Evolutionary conservation across 2,797 vertebrate species (phyloP).

Genomic region (Antrozous pallidus): DNA sequence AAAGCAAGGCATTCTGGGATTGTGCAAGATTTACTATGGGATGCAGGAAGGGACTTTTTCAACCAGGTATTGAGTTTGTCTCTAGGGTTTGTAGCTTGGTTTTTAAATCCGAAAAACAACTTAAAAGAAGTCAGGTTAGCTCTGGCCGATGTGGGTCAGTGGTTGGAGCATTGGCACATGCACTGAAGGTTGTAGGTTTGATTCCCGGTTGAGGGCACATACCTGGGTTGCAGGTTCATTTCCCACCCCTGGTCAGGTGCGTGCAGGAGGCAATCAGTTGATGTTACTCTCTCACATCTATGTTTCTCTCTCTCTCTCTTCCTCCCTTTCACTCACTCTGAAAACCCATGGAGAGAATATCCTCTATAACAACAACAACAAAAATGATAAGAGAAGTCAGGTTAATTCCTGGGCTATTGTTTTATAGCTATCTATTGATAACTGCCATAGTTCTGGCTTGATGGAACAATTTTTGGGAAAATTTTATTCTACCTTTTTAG

Average conservation of each 20-base stretch:
- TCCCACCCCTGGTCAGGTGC: too few relatives aligned
- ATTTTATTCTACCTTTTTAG: not conserved
- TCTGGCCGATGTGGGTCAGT: too few relatives aligned
- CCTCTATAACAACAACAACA: too few relatives aligned
- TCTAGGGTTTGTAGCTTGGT: not conserved
- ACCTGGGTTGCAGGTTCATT: too few relatives aligned
- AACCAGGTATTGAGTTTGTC: not conserved
- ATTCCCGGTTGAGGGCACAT: too few relatives aligned
- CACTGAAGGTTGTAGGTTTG: too few relatives aligned
- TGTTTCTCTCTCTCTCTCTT: too few relatives aligned
- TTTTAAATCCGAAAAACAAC: not conserved
- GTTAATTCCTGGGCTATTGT: not conserved
- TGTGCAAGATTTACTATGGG: not conserved
- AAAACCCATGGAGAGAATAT: too few relatives aligned
- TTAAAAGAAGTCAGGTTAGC: not conserved
- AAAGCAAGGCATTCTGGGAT: not conserved
- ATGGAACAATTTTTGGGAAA: not conserved
- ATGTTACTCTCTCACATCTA: too few relatives aligned
- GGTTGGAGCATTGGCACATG: too few relatives aligned
- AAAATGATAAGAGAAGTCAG: not conserved
- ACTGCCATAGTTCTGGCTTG: not conserved
- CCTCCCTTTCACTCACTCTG: too few relatives aligned
- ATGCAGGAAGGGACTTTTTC: not conserved
- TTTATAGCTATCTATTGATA: not conserved
- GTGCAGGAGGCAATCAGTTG: too few relatives aligned